Evolutionary conservation across 2,797 vertebrate genomes (phyloP), one percentile per base, ranked within the genome.

Genomic region (Myotis pilosus): DNA sequence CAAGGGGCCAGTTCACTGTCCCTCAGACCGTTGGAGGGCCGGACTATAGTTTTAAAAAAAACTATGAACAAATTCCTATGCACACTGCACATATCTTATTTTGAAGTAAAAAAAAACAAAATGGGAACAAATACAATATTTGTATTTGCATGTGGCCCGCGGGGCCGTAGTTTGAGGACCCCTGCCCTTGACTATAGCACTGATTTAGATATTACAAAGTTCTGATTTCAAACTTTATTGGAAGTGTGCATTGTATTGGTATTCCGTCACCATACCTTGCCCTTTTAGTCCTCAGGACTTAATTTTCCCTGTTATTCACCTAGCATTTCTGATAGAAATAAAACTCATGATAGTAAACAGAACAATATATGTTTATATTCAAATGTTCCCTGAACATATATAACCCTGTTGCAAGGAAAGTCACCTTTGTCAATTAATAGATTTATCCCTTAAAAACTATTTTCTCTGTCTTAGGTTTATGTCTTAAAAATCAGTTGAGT

Each of bases 361-460:
- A 96, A 51, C 19, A 62, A 68, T 5, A 15, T 38, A n/a, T 85
- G 38, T 93, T 95, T 80, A 74, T 79, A 96, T 93, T 87, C 88
- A 83, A 76, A 69, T 64, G 22, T 60, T 64, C n/a, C 30, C 79
- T 60, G 66, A 90, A 89, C 19, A 71, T 51, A 81, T 16, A 72
- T 28, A 88, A 53, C 12, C 51, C 80, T 91, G 53, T 41, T 69
- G 13, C 33, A 76, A 83, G 60, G 51, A 74, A 6, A 78, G 38
- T 3, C 49, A 60, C 11, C 79, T 51, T 87, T 51, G 23, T 91
- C 90, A 74, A 83, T 69, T 85, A 94, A 89, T 47, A 68, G 23
- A 86, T 30, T 78, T 64, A 86, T 84, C 55, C 57, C 64, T 91
- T 90, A 84, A 92, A 90, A 93, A 47, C 25, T 9, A 33, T 72